Conservation (phyloP, 1,140 invertebrate species). For the Drosophila subobscura region DNA sequence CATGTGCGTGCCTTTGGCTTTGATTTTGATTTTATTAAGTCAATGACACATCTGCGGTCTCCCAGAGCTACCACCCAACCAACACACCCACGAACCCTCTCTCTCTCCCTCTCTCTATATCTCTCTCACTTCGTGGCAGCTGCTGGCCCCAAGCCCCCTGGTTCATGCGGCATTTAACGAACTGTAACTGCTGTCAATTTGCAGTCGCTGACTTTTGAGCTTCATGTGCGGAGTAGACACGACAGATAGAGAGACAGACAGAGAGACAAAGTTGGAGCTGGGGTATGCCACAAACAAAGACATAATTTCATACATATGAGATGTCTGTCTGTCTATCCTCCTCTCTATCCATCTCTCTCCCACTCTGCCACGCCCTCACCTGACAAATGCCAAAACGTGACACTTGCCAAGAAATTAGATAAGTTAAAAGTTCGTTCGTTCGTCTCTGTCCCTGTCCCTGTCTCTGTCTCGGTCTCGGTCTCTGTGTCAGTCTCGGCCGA, state of each 20-base stretch:
- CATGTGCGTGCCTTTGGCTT: constrained; percentile 79
- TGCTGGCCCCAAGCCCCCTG: constrained; percentile 10
- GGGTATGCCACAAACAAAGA: constrained; percentile 47
- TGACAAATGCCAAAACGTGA: constrained; percentile 81
- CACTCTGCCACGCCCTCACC: constrained; percentile 46
- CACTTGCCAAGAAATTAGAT: constrained; percentile 82
- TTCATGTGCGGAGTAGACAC: constrained; percentile 15
- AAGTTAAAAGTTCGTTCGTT: constrained; percentile 72
- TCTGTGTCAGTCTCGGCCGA: background rate
- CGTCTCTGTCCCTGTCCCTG: constrained; percentile 1
- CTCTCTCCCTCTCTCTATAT: constrained; percentile 16
- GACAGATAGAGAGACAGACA: background rate
- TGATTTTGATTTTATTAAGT: constrained; percentile 83
- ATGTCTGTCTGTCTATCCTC: constrained; percentile 23
- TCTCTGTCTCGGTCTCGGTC: constrained; percentile 11
- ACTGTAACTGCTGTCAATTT: constrained; percentile 82
- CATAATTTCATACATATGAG: constrained; percentile 55
- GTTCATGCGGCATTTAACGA: constrained; percentile 73
- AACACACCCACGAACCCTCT: background rate
- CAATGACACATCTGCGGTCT: constrained; percentile 81
- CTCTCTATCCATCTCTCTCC: background rate
- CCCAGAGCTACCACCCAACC: constrained; percentile 24
- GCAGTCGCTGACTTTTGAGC: constrained; percentile 80
- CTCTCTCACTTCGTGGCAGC: constrained; percentile 1
- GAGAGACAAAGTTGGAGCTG: background rate